Evolutionary conservation across 2,888 invertebrate genomes (phyloP).

Genomic region (Diaphora mendica): DNA sequence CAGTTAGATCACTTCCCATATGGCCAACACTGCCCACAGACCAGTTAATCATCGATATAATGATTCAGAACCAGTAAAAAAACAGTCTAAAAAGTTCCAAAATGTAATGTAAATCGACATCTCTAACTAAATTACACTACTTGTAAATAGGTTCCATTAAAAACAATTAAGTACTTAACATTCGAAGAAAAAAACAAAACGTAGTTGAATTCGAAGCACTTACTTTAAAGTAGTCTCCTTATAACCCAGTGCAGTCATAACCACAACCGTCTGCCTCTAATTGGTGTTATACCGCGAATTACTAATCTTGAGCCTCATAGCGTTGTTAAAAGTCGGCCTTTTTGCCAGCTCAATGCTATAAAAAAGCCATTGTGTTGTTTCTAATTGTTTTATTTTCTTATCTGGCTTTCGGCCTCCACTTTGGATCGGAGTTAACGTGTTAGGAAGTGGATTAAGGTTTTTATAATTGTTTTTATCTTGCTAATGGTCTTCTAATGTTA

Average conservation of each 20-base stretch:
- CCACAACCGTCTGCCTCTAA: constrained; percentile 48
- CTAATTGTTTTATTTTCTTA: constrained; percentile 53
- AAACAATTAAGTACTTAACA: neutral
- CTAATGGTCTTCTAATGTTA: no score
- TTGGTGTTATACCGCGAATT: constrained; percentile 56
- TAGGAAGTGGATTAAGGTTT: constrained; percentile 15
- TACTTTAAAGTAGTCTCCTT: constrained; percentile 30
- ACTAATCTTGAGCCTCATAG: constrained; percentile 52
- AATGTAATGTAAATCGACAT: neutral
- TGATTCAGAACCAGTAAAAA: neutral
- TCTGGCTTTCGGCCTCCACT: constrained; percentile 32
- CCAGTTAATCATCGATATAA: no score
- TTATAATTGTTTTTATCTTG: neutral
- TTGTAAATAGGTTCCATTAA: neutral
- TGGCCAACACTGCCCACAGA: no score
- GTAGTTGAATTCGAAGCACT: neutral
- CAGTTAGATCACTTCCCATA: no score
- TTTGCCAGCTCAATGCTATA: constrained; percentile 46
- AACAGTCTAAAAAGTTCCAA: no score
- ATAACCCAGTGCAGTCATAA: constrained; percentile 45
- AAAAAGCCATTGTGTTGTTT: constrained; percentile 48
- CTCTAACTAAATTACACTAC: neutral
- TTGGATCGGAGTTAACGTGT: constrained; percentile 25
- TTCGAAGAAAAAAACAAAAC: constrained; percentile 2
- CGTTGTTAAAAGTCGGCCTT: constrained; percentile 48